Percentiles rank a stretch among this genome's conserved stretches.
Conservation (phyloP, 2,888 invertebrate genomes). For the Yponomeuta malinellus region DNA sequence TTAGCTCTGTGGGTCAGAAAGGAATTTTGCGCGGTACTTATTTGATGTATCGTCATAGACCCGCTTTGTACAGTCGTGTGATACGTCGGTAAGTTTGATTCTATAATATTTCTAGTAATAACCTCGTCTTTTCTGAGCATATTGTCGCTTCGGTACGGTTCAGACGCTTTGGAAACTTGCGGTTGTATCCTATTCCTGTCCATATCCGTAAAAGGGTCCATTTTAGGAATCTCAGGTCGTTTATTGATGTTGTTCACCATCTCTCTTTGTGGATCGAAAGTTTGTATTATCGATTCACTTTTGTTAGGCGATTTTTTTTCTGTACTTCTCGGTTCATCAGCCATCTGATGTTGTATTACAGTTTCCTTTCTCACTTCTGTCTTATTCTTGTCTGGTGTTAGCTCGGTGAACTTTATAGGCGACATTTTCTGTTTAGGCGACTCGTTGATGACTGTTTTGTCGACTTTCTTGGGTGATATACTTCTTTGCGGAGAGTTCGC, state of each 20-base stretch:
- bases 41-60: slow-evolving; percentile 65
- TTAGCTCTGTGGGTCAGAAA: slow-evolving; percentile 54
- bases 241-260: slow-evolving; percentile 42
- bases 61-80: slow-evolving; percentile 47
- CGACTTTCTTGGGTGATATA: slow-evolving; percentile 51
- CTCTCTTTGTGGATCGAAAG: slow-evolving; percentile 55
- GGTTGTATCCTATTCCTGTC: slow-evolving; percentile 50
- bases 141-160: slow-evolving; percentile 55
- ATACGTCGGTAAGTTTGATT: slow-evolving; percentile 51
- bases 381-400: slow-evolving; percentile 46
- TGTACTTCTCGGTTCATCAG: slow-evolving; percentile 39
- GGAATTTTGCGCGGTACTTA: slow-evolving; percentile 54
- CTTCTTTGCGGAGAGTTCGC: slow-evolving; percentile 38
- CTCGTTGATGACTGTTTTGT: slow-evolving; percentile 51
- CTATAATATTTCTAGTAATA: slow-evolving; percentile 56
- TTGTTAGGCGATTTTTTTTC: slow-evolving; percentile 63
- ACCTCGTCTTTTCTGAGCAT: slow-evolving; percentile 38
- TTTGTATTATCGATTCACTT: slow-evolving; percentile 58
- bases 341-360: slow-evolving; percentile 61
- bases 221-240: slow-evolving; percentile 44
- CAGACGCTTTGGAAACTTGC: slow-evolving; percentile 49
- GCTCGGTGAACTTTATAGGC: slow-evolving; percentile 31
- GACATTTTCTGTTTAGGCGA: slow-evolving; percentile 50
- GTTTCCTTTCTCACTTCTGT: slow-evolving; percentile 63
- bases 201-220: slow-evolving; percentile 51